Evolutionary conservation across 2,888 invertebrate genomes (phyloP).

Genomic region (Drosophila tripunctata): DNA sequence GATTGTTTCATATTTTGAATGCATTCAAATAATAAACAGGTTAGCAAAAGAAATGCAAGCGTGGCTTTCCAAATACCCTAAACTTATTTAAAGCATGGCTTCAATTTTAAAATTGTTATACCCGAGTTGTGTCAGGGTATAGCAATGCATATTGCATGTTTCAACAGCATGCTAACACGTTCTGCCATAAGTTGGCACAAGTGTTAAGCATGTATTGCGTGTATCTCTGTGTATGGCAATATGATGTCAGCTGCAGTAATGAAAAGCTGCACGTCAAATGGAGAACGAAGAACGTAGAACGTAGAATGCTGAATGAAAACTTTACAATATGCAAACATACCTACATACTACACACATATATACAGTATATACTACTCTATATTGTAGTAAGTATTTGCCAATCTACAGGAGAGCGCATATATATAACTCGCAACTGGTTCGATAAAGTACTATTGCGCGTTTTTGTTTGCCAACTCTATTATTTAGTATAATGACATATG

Average conservation of each 20-base stretch:
- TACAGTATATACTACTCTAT: background rate
- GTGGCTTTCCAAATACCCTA: no score
- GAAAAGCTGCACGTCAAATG: slow-evolving; percentile 54
- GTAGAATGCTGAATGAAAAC: slow-evolving; percentile 20
- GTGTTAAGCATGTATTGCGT: background rate
- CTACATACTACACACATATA: background rate
- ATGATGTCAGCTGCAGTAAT: slow-evolving; percentile 59
- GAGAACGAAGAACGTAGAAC: slow-evolving; percentile 18
- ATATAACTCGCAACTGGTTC: slow-evolving; percentile 34
- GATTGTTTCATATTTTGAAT: slow-evolving; percentile 6
- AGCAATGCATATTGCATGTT: slow-evolving; percentile 45
- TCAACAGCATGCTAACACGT: slow-evolving; percentile 47
- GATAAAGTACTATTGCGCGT: slow-evolving; percentile 29
- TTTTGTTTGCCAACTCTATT: slow-evolving; percentile 41
- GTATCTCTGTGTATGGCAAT: slow-evolving; percentile 19
- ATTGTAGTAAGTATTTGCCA: slow-evolving; percentile 20
- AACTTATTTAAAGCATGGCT: no score
- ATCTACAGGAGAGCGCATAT: slow-evolving; percentile 3
- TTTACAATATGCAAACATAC: slow-evolving; percentile 7
- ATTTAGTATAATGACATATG: slow-evolving; percentile 60
- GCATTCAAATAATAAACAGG: slow-evolving; percentile 6
- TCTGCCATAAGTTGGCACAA: slow-evolving; percentile 6
- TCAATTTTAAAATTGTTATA: background rate
- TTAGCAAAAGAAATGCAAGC: background rate
- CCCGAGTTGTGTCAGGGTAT: slow-evolving; percentile 20